phyloP scores from a whole-genome alignment of 2,113 vertebrate genomes.

The Vicugna pacos region DNA sequence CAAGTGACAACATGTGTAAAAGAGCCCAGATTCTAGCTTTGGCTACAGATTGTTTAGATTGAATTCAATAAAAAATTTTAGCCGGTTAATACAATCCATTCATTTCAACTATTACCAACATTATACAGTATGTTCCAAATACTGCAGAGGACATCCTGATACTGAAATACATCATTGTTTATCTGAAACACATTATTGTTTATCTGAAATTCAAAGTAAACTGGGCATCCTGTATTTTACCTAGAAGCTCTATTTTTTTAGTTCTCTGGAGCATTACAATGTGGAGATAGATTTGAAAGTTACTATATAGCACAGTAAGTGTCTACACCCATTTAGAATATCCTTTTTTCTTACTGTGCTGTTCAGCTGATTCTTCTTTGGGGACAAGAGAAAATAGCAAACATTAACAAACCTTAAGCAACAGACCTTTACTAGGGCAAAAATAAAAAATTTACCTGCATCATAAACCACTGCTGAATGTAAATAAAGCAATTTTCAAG shows the following conservation, averaged over 20 bases:
- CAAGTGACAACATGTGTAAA: neutral
- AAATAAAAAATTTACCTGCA: neutral
- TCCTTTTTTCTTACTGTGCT: neutral
- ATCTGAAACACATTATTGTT: neutral
- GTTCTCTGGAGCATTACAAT: neutral
- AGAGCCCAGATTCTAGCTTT: neutral
- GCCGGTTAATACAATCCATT: neutral
- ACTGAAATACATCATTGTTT: neutral
- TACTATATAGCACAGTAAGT: neutral
- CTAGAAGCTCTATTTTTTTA: neutral
- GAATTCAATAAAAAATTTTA: constrained; percentile 18
- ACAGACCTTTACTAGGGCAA: neutral
- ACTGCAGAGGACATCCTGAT: neutral
- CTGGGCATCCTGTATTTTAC: neutral
- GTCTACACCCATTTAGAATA: neutral
- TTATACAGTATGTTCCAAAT: neutral
- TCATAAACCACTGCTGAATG: neutral
- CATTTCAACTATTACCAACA: neutral
- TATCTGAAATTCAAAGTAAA: neutral
- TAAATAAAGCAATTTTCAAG: neutral
- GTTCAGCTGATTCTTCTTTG: neutral
- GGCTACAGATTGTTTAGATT: neutral
- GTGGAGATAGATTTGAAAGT: neutral
- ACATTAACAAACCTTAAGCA: neutral
- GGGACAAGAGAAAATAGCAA: neutral